Base-by-base conservation (phyloP, 2,888 invertebrate species). In the Drosophila paranaensis region DNA sequence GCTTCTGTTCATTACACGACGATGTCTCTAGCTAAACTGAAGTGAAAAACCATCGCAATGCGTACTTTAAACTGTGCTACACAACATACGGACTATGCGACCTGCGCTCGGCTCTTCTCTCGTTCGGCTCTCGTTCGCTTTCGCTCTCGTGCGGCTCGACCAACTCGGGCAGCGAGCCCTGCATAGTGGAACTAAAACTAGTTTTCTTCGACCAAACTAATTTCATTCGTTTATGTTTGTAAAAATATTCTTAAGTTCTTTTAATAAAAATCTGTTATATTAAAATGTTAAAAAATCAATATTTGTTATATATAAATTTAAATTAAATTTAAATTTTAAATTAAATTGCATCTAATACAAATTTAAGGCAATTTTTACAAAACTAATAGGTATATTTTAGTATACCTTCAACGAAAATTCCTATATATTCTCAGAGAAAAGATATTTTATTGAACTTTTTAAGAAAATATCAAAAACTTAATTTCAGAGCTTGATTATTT, bases 1-100 rank as follows among this genome's bases (percentile, higher is more conserved):
- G 71, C 79, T 75, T 71, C 77, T 72, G 71, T 79, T 75, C 82
- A 75, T 79, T 74, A 81, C 90, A 82, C 85, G 85, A 82, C 89
- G 81, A 86, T 86, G 90, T 81, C 90, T 89, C 89, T 88, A 89
- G 88, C 90, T 90, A 88, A 89, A 90, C 90, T 90, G 81, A 89
- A 78, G 64, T 57, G 74, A 77, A 88, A 87, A 76, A 75, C 82
- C 82, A 82, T 82, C 82, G 82, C 83, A 83, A 74, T 86, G 84
- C 88, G 83, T 82, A 85, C 89, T 91, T 91, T 89, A 88, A 91
- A 90, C 82, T 88, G 87, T 88, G 68, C 82, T 86, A 82, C 79
- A 77, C 43, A 70, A 64, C 67, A 74, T 37, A 65, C 70, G 73
- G 61, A 69, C 37, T 42, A 45, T 58, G 54, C 72, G 69, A 76